These are phyloP conservation scores for Takifugu rubripes DNA, from an alignment of 2,797 vertebrate genomes.

Conservation along the genomic window DNA sequence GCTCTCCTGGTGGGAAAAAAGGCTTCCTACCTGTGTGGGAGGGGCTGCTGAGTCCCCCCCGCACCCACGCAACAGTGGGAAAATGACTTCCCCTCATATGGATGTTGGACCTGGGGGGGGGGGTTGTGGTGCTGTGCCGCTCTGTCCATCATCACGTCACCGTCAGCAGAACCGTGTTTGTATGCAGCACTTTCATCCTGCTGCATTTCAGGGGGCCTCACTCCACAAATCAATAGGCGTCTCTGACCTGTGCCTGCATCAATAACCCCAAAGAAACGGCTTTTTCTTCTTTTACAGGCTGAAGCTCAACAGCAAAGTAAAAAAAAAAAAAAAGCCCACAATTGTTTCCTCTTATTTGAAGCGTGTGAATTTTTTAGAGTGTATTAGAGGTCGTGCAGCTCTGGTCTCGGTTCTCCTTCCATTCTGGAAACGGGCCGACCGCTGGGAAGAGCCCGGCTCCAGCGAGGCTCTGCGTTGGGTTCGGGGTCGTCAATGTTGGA, in stretches of 20 bases:
- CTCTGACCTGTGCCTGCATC: slow-evolving; percentile 43
- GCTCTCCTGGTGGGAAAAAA: slow-evolving; percentile 44
- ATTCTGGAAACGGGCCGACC: not conserved
- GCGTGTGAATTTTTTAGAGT: slow-evolving; percentile 31
- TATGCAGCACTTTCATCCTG: slow-evolving; percentile 50
- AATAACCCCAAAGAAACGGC: slow-evolving; percentile 27
- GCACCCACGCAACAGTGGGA: slow-evolving; percentile 29
- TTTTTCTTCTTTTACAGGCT: slow-evolving; percentile 31
- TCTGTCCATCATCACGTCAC: slow-evolving; percentile 43
- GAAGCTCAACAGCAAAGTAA: slow-evolving; percentile 14
- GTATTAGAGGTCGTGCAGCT: slow-evolving; percentile 2
- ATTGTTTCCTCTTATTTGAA: slow-evolving; percentile 16
- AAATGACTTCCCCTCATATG: slow-evolving; percentile 38
- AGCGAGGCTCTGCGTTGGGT: too few relatives aligned
- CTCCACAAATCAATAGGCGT: slow-evolving; percentile 49
- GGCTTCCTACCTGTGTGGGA: slow-evolving; percentile 43
- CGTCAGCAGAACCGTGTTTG: slow-evolving; percentile 48
- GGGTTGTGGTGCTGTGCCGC: slow-evolving; percentile 37
- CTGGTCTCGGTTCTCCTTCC: slow-evolving; percentile 34
- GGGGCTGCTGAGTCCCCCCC: not conserved
- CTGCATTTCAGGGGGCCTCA: slow-evolving; percentile 32
- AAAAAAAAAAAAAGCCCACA: not conserved
- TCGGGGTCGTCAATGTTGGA: too few relatives aligned
- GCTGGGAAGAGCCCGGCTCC: too few relatives aligned
- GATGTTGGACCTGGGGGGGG: slow-evolving; percentile 34